phyloP scores from a whole-genome alignment of 2,113 vertebrate genomes.

The Sylvilagus bachmani region DNA sequence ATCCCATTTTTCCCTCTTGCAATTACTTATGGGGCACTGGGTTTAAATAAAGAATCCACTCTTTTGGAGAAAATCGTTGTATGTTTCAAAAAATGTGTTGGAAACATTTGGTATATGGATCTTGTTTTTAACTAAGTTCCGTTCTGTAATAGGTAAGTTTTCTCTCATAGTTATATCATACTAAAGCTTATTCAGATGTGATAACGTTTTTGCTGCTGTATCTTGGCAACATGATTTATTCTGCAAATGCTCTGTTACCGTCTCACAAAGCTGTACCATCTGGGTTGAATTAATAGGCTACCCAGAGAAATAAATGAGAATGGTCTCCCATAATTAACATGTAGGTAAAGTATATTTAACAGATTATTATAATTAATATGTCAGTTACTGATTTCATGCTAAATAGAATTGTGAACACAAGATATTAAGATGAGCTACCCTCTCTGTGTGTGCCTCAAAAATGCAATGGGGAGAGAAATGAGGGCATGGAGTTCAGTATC shows the following conservation, averaged over 20 bases:
- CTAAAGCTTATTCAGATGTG: constrained; percentile 89
- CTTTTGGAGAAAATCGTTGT: constrained; percentile 70
- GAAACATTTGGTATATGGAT: constrained; percentile 66
- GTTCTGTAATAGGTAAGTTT: constrained; percentile 83
- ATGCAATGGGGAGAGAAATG: constrained; percentile 77
- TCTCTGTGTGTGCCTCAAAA: constrained; percentile 75
- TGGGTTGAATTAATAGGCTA: constrained; percentile 92
- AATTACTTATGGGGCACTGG: constrained; percentile 77
- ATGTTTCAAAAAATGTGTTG: constrained; percentile 55
- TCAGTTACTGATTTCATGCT: constrained; percentile 90
- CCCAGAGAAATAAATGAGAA: constrained; percentile 91
- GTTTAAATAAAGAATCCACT: constrained; percentile 79
- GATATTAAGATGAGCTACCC: constrained; percentile 88
- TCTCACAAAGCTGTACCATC: constrained; percentile 91
- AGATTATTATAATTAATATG: constrained; percentile 93
- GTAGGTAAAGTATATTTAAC: constrained; percentile 92
- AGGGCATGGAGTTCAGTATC: constrained; percentile 84
- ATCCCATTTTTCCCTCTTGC: constrained; percentile 61
- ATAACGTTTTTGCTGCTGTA: constrained; percentile 90
- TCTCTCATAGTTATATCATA: constrained; percentile 85
- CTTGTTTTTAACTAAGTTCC: constrained; percentile 79
- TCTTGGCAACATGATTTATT: constrained; percentile 93
- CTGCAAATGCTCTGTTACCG: constrained; percentile 88
- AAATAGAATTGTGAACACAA: constrained; percentile 89
- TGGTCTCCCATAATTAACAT: constrained; percentile 91